Evolutionary conservation across 53 echinoderm and acorn worm species (phyloP).

Genomic region (Echinarachnius parma): DNA sequence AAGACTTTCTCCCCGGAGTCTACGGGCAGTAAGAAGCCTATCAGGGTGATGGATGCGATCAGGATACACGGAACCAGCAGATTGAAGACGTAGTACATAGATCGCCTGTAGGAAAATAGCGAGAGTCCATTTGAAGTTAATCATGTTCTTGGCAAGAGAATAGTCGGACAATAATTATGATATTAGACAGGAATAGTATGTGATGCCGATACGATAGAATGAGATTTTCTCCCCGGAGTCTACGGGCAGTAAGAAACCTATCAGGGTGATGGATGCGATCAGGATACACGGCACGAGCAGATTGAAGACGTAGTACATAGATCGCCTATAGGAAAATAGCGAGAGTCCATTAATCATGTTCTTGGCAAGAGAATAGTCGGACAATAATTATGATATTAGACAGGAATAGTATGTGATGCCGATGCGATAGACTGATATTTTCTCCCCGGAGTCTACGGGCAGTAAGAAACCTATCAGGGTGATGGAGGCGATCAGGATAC

Average conservation of each 20-base stretch:
- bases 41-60: slow-evolving; percentile 72
- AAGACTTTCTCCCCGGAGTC: slow-evolving; percentile 99
- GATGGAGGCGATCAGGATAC: slow-evolving; percentile 74
- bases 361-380: no score
- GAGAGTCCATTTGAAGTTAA: no score
- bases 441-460: slow-evolving; percentile 96
- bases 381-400: no score
- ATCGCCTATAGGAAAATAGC: slow-evolving; percentile 46
- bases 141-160: no score
- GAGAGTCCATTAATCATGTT: no score
- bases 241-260: slow-evolving; percentile 87
- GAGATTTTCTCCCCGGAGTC: slow-evolving; percentile 98
- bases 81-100: slow-evolving; percentile 90
- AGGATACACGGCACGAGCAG: slow-evolving; percentile 83
- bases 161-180: no score
- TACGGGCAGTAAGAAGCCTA: slow-evolving; percentile 87
- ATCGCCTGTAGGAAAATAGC: slow-evolving; percentile 47
- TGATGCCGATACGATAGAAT: no score
- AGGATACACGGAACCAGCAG: slow-evolving; percentile 83
- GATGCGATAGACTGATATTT: no score
- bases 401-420: no score
- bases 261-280: slow-evolving; percentile 72
- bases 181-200: no score
- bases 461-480: slow-evolving; percentile 85
- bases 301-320: slow-evolving; percentile 90